A percentile compares a stretch with the other conserved stretches of the same genome.
These are phyloP conservation scores for Tridacna gigas DNA, from an alignment of 2,888 invertebrate genomes.

Conservation along the genomic window DNA sequence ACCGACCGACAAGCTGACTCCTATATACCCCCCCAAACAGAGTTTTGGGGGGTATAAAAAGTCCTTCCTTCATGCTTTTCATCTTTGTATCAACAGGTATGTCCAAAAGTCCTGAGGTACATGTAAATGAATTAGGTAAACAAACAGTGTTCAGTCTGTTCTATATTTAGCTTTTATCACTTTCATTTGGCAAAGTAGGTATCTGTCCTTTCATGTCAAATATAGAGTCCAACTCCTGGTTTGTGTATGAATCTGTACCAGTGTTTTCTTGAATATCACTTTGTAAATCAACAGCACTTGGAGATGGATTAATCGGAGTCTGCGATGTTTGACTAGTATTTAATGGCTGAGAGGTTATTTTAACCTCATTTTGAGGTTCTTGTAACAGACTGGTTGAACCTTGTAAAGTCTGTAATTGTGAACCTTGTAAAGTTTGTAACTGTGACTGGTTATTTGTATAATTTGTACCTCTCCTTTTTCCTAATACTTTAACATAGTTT, in stretches of 20 bases:
- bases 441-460: constrained; percentile 28
- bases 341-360: neutral
- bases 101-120: too few relatives aligned
- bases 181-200: constrained; percentile 20
- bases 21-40: too few relatives aligned
- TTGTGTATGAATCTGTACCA: constrained; percentile 27
- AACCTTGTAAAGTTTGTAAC: neutral
- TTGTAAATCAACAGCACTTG: constrained; percentile 56
- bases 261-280: constrained; percentile 36
- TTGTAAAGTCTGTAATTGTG: constrained; percentile 8
- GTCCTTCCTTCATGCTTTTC: too few relatives aligned
- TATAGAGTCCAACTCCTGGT: constrained; percentile 43
- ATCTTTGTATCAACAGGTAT: too few relatives aligned
- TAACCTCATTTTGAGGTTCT: neutral
- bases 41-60: too few relatives aligned
- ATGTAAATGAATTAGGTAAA: too few relatives aligned
- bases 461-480: constrained; percentile 79
- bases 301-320: constrained; percentile 36
- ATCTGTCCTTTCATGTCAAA: constrained; percentile 29
- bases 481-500: constrained; percentile 87
- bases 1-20: too few relatives aligned
- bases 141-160: too few relatives aligned
- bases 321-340: constrained; percentile 5
- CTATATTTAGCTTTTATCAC: constrained; percentile 1
- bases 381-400: constrained; percentile 17